These are phyloP conservation scores for Hyperopisus bebe DNA, from an alignment of 2,113 vertebrate species.

Conservation along the genomic window DNA sequence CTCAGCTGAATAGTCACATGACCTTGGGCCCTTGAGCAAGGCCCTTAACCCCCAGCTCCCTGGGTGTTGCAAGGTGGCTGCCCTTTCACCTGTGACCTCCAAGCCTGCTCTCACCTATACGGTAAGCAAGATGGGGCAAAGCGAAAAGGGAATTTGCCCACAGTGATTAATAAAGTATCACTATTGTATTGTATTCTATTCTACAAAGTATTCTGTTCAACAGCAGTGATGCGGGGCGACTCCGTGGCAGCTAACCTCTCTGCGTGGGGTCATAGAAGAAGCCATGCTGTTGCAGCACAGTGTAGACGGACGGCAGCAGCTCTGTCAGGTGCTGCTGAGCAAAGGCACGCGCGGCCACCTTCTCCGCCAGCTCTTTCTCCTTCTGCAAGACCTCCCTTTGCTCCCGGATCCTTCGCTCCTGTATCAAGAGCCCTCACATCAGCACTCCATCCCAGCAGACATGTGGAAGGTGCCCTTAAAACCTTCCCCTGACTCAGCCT, in stretches of 20 bases:
- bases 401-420: slow-evolving; percentile 72
- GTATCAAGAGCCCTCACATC: not conserved
- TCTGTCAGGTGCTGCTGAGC: slow-evolving; percentile 73
- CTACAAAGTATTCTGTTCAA: not conserved
- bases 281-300: slow-evolving; percentile 67
- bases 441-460: not conserved
- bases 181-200: not conserved
- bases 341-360: slow-evolving; percentile 74
- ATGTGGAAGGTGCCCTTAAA: not conserved
- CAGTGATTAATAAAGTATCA: not conserved
- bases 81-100: not conserved
- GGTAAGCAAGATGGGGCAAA: not conserved
- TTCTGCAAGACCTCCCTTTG: slow-evolving; percentile 62
- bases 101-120: not conserved
- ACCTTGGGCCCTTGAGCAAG: not conserved
- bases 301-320: slow-evolving; percentile 74
- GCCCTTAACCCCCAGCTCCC: not conserved
- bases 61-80: not conserved
- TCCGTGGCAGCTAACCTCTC: slow-evolving; percentile 61
- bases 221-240: not conserved
- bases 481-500: not conserved
- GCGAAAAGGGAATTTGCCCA: not conserved
- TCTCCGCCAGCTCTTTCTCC: slow-evolving; percentile 69
- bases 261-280: slow-evolving; percentile 84
- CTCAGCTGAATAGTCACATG: not conserved